These are phyloP conservation scores for Remorina albescens DNA, from an alignment of 2,797 vertebrate species.

Conservation along the genomic window DNA sequence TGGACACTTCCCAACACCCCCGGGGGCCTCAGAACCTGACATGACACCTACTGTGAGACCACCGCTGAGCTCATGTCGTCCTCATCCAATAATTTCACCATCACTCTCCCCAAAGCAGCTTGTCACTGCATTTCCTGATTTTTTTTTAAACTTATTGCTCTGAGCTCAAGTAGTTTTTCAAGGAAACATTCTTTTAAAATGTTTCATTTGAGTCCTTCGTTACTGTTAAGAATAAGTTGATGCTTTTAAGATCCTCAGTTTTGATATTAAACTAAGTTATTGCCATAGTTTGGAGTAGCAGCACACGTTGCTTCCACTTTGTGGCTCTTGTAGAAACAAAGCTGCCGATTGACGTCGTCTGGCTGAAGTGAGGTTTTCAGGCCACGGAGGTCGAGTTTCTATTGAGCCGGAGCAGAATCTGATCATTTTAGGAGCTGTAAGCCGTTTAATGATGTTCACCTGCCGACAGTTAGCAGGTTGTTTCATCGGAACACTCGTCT, in stretches of 20 bases:
- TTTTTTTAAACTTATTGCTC: conserved; percentile 13
- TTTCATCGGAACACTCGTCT: not conserved
- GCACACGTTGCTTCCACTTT: conserved; percentile 8
- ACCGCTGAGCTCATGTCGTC: conserved; percentile 29
- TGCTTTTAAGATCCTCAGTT: conserved; percentile 1
- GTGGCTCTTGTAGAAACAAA: conserved; percentile 31
- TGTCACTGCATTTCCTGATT: not conserved
- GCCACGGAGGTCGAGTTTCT: no score
- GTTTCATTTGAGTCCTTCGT: not conserved
- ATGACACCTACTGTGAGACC: conserved; percentile 17
- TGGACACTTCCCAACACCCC: conserved; percentile 38
- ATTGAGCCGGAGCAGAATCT: no score
- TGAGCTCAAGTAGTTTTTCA: conserved; percentile 9
- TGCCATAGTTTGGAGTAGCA: conserved; percentile 15
- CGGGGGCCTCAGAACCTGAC: conserved; percentile 22
- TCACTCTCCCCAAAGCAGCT: conserved; percentile 24
- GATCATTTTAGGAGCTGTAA: conserved; percentile 4
- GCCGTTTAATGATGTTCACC: not conserved
- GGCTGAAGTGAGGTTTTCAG: conserved; percentile 30
- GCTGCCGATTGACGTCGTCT: conserved; percentile 35
- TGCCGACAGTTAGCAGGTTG: not conserved
- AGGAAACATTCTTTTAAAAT: conserved; percentile 3
- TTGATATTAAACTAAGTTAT: not conserved
- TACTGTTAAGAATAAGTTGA: conserved; percentile 2
- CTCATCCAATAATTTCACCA: conserved; percentile 25